Evolutionary conservation across 2,113 vertebrate genomes (phyloP).

Genomic region (Zosterops pallidus): DNA sequence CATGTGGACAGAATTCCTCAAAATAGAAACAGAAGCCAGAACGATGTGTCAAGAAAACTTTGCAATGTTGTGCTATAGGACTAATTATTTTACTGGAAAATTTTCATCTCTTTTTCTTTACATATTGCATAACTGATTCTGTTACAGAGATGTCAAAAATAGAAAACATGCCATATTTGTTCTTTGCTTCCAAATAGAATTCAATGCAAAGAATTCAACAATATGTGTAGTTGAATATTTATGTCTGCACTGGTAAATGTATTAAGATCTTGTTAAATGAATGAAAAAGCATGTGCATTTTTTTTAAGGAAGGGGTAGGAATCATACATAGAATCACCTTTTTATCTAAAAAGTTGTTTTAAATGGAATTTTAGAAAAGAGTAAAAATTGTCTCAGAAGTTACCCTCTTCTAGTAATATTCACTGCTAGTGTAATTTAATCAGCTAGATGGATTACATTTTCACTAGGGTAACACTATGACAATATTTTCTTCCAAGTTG

Average conservation of each 20-base stretch:
- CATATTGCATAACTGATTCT: neutral
- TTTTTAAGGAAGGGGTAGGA: accelerated
- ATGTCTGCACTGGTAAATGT: neutral
- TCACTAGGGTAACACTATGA: neutral
- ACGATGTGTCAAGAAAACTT: neutral
- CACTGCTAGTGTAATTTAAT: neutral
- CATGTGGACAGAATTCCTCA: neutral
- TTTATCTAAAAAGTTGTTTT: neutral
- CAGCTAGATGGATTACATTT: neutral
- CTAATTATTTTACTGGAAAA: neutral
- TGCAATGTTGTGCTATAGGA: neutral
- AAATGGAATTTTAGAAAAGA: neutral
- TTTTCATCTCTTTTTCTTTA: neutral
- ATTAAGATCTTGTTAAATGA: neutral
- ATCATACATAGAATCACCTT: neutral
- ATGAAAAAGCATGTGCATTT: neutral
- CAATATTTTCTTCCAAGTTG: neutral
- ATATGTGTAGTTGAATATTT: neutral
- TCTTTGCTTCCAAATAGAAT: neutral
- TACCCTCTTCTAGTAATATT: neutral
- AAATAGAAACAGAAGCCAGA: neutral
- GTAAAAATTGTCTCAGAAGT: neutral
- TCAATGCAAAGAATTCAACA: neutral
- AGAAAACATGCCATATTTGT: neutral
- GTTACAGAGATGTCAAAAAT: neutral